Percentiles rank a stretch among this genome's conserved stretches.
These are phyloP conservation scores for Parnassius glacialis DNA, from an alignment of 2,888 invertebrate species.

Conservation along the genomic window DNA sequence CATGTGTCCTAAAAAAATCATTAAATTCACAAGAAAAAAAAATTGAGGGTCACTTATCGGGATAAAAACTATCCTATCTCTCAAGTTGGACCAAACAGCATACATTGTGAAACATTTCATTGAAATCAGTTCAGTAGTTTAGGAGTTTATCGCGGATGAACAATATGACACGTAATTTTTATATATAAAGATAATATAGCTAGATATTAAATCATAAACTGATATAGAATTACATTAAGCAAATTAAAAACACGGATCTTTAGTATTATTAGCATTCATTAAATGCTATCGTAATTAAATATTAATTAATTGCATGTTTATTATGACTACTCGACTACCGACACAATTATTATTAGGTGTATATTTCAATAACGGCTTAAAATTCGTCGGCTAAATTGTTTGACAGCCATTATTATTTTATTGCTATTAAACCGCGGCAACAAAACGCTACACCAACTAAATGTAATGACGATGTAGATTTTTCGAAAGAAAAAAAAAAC, in stretches of 20 bases:
- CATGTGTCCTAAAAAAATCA: too few species aligned
- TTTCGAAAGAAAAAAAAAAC: constrained; percentile 47
- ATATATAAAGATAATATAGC: too few species aligned
- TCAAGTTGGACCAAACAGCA: too few species aligned
- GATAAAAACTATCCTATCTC: too few species aligned
- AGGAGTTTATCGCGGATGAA: too few species aligned
- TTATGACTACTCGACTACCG: constrained; percentile 31
- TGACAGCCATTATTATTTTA: constrained; percentile 54
- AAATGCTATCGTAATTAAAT: constrained; percentile 24
- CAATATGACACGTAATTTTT: too few species aligned
- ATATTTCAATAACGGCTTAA: constrained; percentile 38
- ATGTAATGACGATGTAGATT: constrained; percentile 75
- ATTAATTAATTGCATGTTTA: constrained; percentile 31
- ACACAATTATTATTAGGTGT: constrained; percentile 37
- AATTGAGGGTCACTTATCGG: too few species aligned
- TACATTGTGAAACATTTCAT: too few species aligned
- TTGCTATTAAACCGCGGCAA: constrained; percentile 61
- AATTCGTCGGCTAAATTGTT: constrained; percentile 37
- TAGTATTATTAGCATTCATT: not conserved
- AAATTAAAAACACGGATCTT: not conserved
- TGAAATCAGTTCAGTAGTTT: too few species aligned
- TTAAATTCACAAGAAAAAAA: too few species aligned
- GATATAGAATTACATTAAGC: too few species aligned
- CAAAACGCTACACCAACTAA: constrained; percentile 67
- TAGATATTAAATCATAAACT: too few species aligned